Evolutionary conservation across 2,113 vertebrate genomes (phyloP), one percentile per base, ranked within the genome.

Genomic region (Cyprinodon brontotheroides): DNA sequence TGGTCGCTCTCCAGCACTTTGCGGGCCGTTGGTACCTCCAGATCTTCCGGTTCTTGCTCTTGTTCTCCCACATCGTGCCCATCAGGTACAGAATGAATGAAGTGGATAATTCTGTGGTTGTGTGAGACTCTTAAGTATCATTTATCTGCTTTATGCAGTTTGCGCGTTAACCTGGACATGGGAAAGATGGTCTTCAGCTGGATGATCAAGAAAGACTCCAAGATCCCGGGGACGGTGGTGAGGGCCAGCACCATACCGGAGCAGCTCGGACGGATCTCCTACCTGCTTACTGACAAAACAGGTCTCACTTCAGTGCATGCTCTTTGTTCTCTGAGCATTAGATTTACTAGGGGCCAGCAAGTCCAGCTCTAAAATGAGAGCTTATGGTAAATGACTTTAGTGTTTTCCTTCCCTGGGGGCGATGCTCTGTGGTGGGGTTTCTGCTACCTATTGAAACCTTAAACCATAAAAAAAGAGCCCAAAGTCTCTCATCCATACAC

Each of bases 151-250:
- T 17, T 0, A 39, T 70, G 12, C 62, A 99, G 97, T 80, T 92
- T 99, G 80, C 96, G 97, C 1, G 98, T 99, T 70, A 99, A 99
- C 81, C 93, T 99, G 91, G 98, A 99, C 82, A 98, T 99, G 98
- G 98, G 98, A 39, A 99, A 99, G 89, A 99, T 99, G 69, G 98
- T 99, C 73, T 99, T 98, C 91, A 99, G 98, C 80, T 99, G 97
- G 98, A 97, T 99, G 94, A 99, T 99, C 75, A 96, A 96, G 57
- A 95, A 94, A 78, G 98, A 99, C 83, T 96, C 96, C 4, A 99
- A 98, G 87, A 98, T 99, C 79, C 97, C 97, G 0, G 97, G 97
- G 8, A 99, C 97, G 0, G 96, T 99, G 86, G 98, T 99, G 36
- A 95, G 97, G 10, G 96, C 98, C 36, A 99, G 97, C 91, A 99